Base-by-base conservation (phyloP, 2,888 invertebrate genomes). In the Pseudolycoriella hygida region DNA sequence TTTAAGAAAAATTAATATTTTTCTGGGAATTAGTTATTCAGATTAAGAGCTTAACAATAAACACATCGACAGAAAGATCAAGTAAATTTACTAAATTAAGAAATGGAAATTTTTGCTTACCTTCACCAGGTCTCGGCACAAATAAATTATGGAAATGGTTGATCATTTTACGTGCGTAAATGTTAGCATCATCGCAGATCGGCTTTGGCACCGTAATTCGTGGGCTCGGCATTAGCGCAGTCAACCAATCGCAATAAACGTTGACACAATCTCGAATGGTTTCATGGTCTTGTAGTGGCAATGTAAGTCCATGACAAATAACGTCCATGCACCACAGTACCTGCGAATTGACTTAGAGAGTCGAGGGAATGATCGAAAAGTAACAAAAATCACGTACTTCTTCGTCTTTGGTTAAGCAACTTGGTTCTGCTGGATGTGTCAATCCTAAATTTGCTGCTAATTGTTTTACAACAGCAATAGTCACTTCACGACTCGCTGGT, bases 171-270 rank as follows among this genome's bases (percentile, higher is more conserved):
- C 88, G 72, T 1, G 88, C 84, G 64, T 93, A 96, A 49, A 82
- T 73, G 60, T 90, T 88, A 0, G 94, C 89, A 59, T 90, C 85
- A 46, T 88, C 86, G 40, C 79, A 72, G 11, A 96, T 80, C 1
- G 94, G 92, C 52, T 77, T 75, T 1, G 96, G 96, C 15, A 94
- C 84, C 53, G 88, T 84, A 45, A 87, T 76, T 57, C 88, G 85
- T 1, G 89, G 86, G 19, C 76, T 75, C 18, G 83, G 80, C 52
- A 86, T 76, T 50, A 96, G 68, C 2, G 93, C 86, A 0, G 87
- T 82, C 51, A 97, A 68, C 96, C 96, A 97, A 58, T 96, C 92
- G 62, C 93, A 94, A 60, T 96, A 96, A 31, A 96, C 84, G 60
- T 88, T 88, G 38, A 94, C 94, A 62, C 94, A 96, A 64, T 94